Evolutionary conservation across 1,140 invertebrate genomes (phyloP).

Genomic region (Stegodyphus dumicola): DNA sequence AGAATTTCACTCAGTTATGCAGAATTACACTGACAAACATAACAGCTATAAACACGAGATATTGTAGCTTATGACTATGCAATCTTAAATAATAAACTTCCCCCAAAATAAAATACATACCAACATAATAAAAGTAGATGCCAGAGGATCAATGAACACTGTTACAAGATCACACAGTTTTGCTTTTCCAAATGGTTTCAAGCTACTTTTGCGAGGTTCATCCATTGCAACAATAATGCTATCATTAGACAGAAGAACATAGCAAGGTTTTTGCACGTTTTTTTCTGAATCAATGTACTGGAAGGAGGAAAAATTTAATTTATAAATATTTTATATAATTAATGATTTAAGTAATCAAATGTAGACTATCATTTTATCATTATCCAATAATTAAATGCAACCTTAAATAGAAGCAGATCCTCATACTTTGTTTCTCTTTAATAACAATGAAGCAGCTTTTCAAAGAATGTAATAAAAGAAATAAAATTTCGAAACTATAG

Average conservation of each 20-base stretch:
- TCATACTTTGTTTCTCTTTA: too few species aligned
- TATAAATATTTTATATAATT: too few species aligned
- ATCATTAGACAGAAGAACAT: constrained; percentile 75
- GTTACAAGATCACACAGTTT: constrained; percentile 67
- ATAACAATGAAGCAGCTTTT: too few species aligned
- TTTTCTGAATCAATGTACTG: constrained; percentile 54
- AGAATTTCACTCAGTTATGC: not conserved
- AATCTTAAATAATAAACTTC: too few species aligned
- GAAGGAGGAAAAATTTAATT: not conserved
- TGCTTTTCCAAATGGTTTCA: constrained; percentile 67
- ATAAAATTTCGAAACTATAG: too few species aligned
- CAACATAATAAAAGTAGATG: constrained; percentile 73
- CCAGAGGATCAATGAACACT: constrained; percentile 64
- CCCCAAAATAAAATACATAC: constrained; percentile 68
- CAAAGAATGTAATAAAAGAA: too few species aligned
- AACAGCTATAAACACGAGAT: not conserved
- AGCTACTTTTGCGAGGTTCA: constrained; percentile 68
- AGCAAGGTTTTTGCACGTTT: constrained; percentile 73
- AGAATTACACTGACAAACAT: not conserved
- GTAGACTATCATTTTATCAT: too few species aligned
- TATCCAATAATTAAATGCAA: too few species aligned
- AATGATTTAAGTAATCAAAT: too few species aligned
- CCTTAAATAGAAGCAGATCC: too few species aligned
- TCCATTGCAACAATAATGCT: constrained; percentile 79
- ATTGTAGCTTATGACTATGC: not conserved